Conservation (phyloP, 1,140 invertebrate species). For the Sarcophaga bullata region DNA sequence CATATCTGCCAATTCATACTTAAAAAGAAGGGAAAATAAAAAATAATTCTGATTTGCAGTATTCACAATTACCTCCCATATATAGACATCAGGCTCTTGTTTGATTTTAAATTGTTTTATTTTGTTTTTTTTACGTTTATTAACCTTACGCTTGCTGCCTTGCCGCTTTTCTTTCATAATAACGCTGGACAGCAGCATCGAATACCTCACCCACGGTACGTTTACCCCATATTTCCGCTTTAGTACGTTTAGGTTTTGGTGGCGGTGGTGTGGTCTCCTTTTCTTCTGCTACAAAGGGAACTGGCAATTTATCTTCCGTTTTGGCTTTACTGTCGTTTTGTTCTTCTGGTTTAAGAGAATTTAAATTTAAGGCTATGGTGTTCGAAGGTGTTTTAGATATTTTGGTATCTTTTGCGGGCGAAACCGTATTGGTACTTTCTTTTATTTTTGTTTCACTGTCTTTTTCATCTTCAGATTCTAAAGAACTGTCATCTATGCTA, state of each 20-base stretch:
- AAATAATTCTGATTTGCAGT: no score
- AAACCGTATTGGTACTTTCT: neutral
- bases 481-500: conserved; percentile 72
- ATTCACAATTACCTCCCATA: no score
- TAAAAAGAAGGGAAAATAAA: no score
- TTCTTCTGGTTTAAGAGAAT: conserved; percentile 43
- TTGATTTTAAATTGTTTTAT: no score
- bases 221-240: conserved; percentile 84
- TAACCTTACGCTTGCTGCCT: conserved; percentile 24
- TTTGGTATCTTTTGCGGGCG: conserved; percentile 31
- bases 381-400: neutral
- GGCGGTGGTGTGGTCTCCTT: conserved; percentile 34
- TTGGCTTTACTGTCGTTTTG: conserved; percentile 40
- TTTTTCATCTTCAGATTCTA: conserved; percentile 64
- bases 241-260: conserved; percentile 56
- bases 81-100: no score
- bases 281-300: neutral
- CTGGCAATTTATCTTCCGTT: conserved; percentile 44
- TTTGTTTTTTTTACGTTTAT: conserved; percentile 1
- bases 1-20: no score
- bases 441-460: neutral
- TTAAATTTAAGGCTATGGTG: conserved; percentile 33
- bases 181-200: conserved; percentile 81
- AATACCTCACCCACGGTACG: conserved; percentile 84
- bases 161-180: conserved; percentile 78